A percentile compares a stretch with the other conserved stretches of the same genome.
Evolutionary conservation across 2,888 invertebrate species (phyloP).

Genomic region (Iphiclides podalirius): DNA sequence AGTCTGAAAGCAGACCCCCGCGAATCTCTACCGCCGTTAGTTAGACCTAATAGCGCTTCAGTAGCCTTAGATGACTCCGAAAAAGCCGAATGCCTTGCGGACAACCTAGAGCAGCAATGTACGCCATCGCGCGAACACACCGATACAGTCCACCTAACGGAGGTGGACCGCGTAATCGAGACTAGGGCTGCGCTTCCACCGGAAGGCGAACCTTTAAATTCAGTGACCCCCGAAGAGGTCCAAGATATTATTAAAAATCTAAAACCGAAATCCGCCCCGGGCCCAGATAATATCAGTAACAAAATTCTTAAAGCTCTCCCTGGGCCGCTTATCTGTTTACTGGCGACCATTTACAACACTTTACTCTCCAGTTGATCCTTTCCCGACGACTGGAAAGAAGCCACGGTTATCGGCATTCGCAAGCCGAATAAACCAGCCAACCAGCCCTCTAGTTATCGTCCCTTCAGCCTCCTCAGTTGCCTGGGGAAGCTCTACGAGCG

Average conservation of each 20-base stretch:
- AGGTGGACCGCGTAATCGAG: not conserved
- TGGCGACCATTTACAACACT: too few relatives aligned
- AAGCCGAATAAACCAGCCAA: too few relatives aligned
- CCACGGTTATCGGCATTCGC: too few relatives aligned
- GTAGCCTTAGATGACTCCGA: not conserved
- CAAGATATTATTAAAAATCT: not conserved
- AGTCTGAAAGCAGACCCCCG: not conserved
- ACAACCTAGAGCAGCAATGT: not conserved
- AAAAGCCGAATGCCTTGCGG: not conserved
- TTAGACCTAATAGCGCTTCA: not conserved
- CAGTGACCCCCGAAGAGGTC: not conserved
- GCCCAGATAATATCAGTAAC: too few relatives aligned
- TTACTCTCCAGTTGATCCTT: too few relatives aligned
- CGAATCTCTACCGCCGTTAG: not conserved
- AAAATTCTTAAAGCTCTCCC: too few relatives aligned
- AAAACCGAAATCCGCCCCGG: not conserved
- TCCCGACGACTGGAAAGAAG: too few relatives aligned
- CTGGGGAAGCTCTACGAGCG: too few relatives aligned
- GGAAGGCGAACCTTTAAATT: not conserved
- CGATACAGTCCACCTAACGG: not conserved
- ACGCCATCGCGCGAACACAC: not conserved
- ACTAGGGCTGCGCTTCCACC: not conserved
- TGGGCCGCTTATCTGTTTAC: too few relatives aligned
- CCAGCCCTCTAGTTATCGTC: too few relatives aligned
- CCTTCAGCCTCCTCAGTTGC: too few relatives aligned